Evolutionary conservation across 2,888 invertebrate genomes (phyloP).

Genomic region (Drosophila tanythrix): DNA sequence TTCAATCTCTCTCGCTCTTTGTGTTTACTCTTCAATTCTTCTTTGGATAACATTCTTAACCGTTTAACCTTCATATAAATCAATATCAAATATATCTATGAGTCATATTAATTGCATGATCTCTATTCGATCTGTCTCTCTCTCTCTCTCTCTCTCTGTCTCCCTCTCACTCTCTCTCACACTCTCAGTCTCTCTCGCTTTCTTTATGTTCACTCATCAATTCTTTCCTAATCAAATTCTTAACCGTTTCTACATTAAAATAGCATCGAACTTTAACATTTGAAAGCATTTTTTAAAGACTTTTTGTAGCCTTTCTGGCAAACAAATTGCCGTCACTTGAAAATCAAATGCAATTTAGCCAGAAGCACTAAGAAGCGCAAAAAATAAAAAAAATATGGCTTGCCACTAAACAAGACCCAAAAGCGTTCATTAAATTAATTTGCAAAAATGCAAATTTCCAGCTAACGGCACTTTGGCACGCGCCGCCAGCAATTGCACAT

Average conservation of each 20-base stretch:
- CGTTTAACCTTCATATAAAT: not conserved
- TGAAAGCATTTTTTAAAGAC: not conserved
- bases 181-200: not conserved
- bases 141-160: not conserved
- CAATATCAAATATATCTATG: too few species aligned
- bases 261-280: not conserved
- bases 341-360: conserved; percentile 64
- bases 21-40: not conserved
- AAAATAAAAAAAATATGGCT: conserved; percentile 30
- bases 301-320: not conserved
- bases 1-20: not conserved
- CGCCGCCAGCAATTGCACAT: conserved; percentile 54
- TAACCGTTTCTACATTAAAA: not conserved
- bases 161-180: not conserved
- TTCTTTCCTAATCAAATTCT: not conserved
- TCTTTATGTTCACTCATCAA: not conserved
- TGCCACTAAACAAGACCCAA: conserved; percentile 71
- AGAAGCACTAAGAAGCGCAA: conserved; percentile 28
- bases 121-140: not conserved
- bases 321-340: conserved; percentile 49
- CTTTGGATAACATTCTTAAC: not conserved
- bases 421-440: conserved; percentile 80
- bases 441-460: conserved; percentile 79
- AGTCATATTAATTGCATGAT: not conserved
- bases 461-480: conserved; percentile 79